Evolutionary conservation across 2,888 invertebrate species (phyloP).

Genomic region (Xestia rhomboidea): DNA sequence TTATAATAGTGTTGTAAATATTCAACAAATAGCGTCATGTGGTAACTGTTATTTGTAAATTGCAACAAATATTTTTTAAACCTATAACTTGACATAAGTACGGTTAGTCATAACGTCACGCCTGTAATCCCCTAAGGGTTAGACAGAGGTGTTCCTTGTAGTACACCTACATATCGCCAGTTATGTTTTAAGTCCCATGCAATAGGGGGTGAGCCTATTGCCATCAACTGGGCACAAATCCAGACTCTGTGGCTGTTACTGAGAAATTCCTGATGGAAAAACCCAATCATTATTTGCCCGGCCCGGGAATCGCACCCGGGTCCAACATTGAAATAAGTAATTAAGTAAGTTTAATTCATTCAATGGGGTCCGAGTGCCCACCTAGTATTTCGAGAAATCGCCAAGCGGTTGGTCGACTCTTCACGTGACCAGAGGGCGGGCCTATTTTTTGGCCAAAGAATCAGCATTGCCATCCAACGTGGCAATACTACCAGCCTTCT

Average conservation of each 20-base stretch:
- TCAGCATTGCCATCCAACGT: too few relatives aligned
- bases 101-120: too few relatives aligned
- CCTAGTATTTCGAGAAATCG: too few relatives aligned
- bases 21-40: too few relatives aligned
- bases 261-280: not conserved
- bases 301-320: not conserved
- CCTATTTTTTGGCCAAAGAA: too few relatives aligned
- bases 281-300: not conserved
- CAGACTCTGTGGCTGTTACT: not conserved
- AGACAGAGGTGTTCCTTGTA: not conserved
- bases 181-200: not conserved
- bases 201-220: not conserved
- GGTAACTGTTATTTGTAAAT: too few relatives aligned
- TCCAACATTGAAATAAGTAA: not conserved
- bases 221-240: not conserved
- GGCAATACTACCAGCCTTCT: too few relatives aligned
- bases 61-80: too few relatives aligned
- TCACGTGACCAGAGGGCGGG: too few relatives aligned
- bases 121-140: not conserved
- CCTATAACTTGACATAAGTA: not conserved
- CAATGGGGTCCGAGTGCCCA: too few relatives aligned
- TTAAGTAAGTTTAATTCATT: not conserved
- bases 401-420: too few relatives aligned
- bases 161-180: not conserved
- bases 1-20: conserved; percentile 19